phyloP scores from a whole-genome alignment of 2,888 invertebrate species.

The Xanthorhoe spadicearia region DNA sequence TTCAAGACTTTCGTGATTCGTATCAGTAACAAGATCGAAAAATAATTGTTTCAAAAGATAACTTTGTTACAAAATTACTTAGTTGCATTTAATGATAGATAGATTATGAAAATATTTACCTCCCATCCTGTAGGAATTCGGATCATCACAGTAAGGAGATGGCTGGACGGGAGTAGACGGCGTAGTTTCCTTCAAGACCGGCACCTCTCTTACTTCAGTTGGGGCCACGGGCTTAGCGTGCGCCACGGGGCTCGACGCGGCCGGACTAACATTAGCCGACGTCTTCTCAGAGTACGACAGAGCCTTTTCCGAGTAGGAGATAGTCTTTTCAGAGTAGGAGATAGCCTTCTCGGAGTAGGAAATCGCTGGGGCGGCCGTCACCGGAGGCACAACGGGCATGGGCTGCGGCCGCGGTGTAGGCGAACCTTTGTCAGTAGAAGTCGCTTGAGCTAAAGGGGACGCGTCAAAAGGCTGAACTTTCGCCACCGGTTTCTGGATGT shows the following conservation, averaged over 20 bases:
- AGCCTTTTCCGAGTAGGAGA: conserved; percentile 52
- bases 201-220: conserved; percentile 41
- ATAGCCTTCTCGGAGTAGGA: conserved; percentile 55
- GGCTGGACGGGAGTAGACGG: conserved; percentile 72
- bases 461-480: conserved; percentile 86
- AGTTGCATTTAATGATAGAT: neutral
- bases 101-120: conserved; percentile 76
- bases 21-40: too few species aligned
- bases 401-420: conserved; percentile 50
- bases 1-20: too few species aligned
- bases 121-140: conserved; percentile 88
- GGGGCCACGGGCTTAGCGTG: conserved; percentile 51
- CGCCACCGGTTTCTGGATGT: conserved; percentile 84
- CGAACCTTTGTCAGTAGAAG: conserved; percentile 60
- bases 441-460: conserved; percentile 66
- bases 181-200: conserved; percentile 59
- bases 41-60: neutral
- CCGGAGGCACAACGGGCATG: conserved; percentile 44
- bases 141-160: conserved; percentile 86
- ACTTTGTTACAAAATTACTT: neutral
- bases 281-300: conserved; percentile 56
- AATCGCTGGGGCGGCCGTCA: conserved; percentile 41
- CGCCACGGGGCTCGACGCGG: conserved; percentile 45
- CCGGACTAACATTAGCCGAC: conserved; percentile 65
- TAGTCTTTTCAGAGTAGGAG: conserved; percentile 55